These are phyloP conservation scores for Clarias pachynema DNA, from an alignment of 2,797 vertebrate genomes.

Conservation along the genomic window DNA sequence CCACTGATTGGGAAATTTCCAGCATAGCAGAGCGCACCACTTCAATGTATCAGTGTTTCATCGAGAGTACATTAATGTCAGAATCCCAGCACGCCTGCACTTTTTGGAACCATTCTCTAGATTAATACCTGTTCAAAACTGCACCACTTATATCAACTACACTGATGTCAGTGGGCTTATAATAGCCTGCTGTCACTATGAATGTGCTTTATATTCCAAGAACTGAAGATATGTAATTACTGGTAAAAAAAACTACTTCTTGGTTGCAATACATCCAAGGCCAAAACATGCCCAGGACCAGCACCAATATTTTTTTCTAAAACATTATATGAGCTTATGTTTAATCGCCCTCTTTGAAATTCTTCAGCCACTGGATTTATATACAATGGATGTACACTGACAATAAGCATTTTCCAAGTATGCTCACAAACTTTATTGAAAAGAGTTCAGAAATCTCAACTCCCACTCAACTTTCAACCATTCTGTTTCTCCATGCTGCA, in stretches of 20 bases:
- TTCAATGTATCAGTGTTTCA: not conserved
- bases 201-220: not conserved
- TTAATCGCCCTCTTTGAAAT: not conserved
- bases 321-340: not conserved
- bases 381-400: not conserved
- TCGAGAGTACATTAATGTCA: slow-evolving; percentile 40
- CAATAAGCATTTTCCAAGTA: not conserved
- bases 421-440: not conserved
- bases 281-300: not conserved
- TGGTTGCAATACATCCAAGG: not conserved
- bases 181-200: slow-evolving; percentile 45
- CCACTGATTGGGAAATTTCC: slow-evolving; percentile 4
- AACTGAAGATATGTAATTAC: slow-evolving; percentile 1
- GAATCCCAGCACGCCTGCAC: slow-evolving; percentile 27
- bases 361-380: not conserved
- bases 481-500: not conserved
- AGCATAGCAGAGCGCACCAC: slow-evolving; percentile 5
- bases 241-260: not conserved
- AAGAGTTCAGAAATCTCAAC: not conserved
- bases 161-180: slow-evolving; percentile 39
- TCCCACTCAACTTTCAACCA: not conserved
- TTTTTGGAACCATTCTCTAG: slow-evolving; percentile 10
- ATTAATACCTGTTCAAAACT: slow-evolving; percentile 38
- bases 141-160: slow-evolving; percentile 28
- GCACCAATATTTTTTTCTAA: not conserved